Evolutionary conservation across 1,140 invertebrate species (phyloP), one percentile per base, ranked within the genome.

Genomic region (Diorhabda elongata): DNA sequence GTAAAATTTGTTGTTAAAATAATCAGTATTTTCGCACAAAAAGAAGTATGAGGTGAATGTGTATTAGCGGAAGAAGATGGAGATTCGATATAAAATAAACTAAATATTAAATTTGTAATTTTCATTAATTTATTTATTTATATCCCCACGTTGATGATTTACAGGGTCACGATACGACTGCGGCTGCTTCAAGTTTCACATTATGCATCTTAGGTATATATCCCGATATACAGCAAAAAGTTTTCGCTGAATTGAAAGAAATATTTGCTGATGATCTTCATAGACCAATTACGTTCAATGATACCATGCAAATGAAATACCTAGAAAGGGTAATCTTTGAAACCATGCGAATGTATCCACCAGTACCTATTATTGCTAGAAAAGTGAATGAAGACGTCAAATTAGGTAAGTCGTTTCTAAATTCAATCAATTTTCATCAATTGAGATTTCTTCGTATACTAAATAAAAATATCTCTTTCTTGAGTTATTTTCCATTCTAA

Each of bases 81-180:
- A 0, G 1, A 26, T 26, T 26, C 26, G 1, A 26, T 26, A 26
- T 26, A 26, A 26, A 26, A 26, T 26, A 26, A 26, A 26, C 26
- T 26, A 2, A 26, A 26, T 26, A 26, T 26, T 1, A 26, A 26
- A 26, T 26, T 2, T 26, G 26, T 26, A 2, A 26, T 26, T 26
- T 26, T 26, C 26, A 26, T 26, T 26, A 26, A 26, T 26, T 26
- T 26, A 26, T 26, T 26, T 26, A 26, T 26, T 26, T 26, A 26
- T 26, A 26, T 26, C 26, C 26, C 26, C 0, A 26, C 26, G 26
- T 52, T 3, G 26, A 8, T 64, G 1, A 26, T 57, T 60, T 70
- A 8, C 8, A 70, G 72, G 91, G 95, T 9, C 95, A 97, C 78
- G 95, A 97, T 77, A 97, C 95, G 3, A 97, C 94, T 1, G 91